A percentile compares a stretch with the other conserved stretches of the same genome.
Conservation (phyloP, 2,113 vertebrate genomes). For the Acinonyx jubatus region DNA sequence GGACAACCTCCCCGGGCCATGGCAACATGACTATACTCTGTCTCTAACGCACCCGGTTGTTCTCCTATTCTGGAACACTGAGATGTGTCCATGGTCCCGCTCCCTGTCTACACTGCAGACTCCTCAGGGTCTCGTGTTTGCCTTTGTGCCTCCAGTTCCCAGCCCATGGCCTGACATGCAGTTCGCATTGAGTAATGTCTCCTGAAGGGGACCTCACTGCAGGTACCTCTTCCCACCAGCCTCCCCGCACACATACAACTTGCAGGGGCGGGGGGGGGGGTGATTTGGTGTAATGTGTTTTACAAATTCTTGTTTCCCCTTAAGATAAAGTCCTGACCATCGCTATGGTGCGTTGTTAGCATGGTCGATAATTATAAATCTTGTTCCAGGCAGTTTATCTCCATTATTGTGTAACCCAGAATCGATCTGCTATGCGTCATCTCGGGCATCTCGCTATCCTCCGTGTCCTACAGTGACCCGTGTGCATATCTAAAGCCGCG, state of each 20-base stretch:
- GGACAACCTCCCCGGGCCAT: background rate
- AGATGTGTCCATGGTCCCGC: background rate
- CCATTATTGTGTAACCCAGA: background rate
- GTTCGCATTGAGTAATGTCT: background rate
- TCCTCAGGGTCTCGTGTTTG: background rate
- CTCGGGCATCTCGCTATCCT: background rate
- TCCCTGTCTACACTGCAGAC: background rate
- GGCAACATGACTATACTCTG: fast-evolving
- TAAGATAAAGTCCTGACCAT: background rate
- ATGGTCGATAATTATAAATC: background rate
- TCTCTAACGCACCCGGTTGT: no score
- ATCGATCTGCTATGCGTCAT: conserved; percentile 28
- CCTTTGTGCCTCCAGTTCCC: background rate
- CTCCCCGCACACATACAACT: background rate
- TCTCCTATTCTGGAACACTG: background rate
- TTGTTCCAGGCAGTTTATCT: conserved; percentile 28
- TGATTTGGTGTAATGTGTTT: background rate
- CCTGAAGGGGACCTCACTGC: background rate
- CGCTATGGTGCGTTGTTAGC: background rate
- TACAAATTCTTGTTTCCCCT: background rate
- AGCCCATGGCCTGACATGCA: background rate
- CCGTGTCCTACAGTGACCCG: conserved; percentile 29
- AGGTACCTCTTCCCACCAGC: background rate
- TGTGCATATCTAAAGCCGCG: fast-evolving
- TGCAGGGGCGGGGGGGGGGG: background rate